Percentiles rank a stretch among this genome's conserved stretches.
Evolutionary conservation across 1,140 invertebrate species (phyloP).

Genomic region (Diplogasteroides magnus): DNA sequence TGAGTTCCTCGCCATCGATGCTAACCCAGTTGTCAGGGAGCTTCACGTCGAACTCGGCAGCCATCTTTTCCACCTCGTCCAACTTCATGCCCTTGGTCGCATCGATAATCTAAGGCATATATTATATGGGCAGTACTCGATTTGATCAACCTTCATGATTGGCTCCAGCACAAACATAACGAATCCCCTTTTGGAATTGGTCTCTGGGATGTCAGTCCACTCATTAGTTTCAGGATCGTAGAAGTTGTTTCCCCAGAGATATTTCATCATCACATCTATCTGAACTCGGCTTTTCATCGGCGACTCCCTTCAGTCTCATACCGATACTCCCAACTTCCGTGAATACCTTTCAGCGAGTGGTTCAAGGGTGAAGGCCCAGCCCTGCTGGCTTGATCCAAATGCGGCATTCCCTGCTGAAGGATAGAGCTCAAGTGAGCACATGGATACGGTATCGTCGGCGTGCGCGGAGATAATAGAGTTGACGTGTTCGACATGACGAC

Average conservation of each 20-base stretch:
- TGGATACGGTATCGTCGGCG: slow-evolving; percentile 88
- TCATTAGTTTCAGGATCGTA: slow-evolving; percentile 95
- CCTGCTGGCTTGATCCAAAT: slow-evolving; percentile 95
- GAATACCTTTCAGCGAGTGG: slow-evolving; percentile 98
- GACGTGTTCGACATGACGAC: slow-evolving; percentile 97
- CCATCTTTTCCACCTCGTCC: too few species aligned
- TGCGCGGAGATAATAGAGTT: slow-evolving; percentile 99
- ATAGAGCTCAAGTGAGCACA: slow-evolving; percentile 94
- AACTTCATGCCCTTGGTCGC: too few species aligned
- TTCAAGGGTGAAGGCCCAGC: slow-evolving; percentile 98
- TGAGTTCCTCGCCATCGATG: too few species aligned
- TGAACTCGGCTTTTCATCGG: too few species aligned
- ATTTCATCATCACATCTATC: slow-evolving; percentile 68
- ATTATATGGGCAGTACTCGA: neutral
- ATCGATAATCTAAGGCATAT: slow-evolving; percentile 69
- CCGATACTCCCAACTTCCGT: slow-evolving; percentile 75
- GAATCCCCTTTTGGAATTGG: slow-evolving; percentile 87
- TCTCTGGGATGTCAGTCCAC: slow-evolving; percentile 84
- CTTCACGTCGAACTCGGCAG: too few species aligned
- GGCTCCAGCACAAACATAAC: slow-evolving; percentile 96
- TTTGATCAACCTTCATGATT: slow-evolving; percentile 78
- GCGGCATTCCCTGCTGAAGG: slow-evolving; percentile 95
- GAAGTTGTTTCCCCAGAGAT: slow-evolving; percentile 89
- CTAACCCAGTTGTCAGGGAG: too few species aligned
- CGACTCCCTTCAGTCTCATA: too few species aligned